These are phyloP conservation scores for Upupa epops DNA, from an alignment of 2,113 vertebrate genomes.

Conservation along the genomic window DNA sequence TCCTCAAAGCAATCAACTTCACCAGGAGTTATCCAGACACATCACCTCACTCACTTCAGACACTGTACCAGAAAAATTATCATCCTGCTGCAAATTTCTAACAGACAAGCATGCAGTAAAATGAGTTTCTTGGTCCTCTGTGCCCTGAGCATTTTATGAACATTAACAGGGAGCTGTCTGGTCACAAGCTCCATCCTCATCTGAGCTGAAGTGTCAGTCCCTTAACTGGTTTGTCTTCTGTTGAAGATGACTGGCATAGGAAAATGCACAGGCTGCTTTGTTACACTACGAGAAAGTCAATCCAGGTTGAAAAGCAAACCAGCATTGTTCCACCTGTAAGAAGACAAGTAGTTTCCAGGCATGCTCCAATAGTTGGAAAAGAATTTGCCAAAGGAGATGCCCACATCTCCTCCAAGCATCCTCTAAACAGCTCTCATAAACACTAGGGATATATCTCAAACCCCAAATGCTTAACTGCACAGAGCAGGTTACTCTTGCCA, in stretches of 20 bases:
- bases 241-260: fast-evolving
- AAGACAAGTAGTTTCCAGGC: not conserved
- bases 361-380: fast-evolving
- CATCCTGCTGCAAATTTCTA: not conserved
- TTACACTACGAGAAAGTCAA: not conserved
- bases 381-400: not conserved
- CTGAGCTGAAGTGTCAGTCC: not conserved
- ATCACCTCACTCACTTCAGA: not conserved
- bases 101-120: too few relatives aligned
- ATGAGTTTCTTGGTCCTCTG: not conserved
- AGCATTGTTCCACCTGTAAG: not conserved
- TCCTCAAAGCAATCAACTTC: not conserved
- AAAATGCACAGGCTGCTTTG: not conserved
- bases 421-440: not conserved
- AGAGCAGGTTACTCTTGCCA: slow-evolving; percentile 40
- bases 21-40: not conserved
- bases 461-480: not conserved
- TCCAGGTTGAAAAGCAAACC: not conserved
- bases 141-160: not conserved
- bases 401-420: not conserved
- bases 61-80: not conserved
- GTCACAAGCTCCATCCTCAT: not conserved
- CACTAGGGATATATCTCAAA: slow-evolving; percentile 53
- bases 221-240: not conserved
- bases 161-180: not conserved